A percentile compares a stretch with the other conserved stretches of the same genome.
Conservation (phyloP, 2,888 invertebrate species). For the Hirtodrosophila trivittata region DNA sequence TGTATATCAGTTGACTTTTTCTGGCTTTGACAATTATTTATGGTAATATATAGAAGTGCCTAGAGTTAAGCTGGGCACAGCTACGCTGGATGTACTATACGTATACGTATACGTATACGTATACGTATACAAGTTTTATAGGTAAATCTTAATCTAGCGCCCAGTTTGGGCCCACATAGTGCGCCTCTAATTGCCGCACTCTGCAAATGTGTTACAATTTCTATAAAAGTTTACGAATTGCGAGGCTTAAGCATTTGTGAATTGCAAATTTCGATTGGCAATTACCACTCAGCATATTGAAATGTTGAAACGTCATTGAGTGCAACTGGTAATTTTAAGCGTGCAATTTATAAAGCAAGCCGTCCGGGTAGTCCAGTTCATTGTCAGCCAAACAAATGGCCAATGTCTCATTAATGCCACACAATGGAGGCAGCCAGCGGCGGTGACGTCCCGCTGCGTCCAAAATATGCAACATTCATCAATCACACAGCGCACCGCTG, state of each 20-base stretch:
- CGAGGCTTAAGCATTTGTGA: conserved; percentile 21
- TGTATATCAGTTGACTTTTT: conserved; percentile 72
- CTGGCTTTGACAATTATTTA: conserved; percentile 77
- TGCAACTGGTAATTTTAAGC: conserved; percentile 43
- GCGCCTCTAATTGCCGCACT: conserved; percentile 64
- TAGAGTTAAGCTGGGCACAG: conserved; percentile 42
- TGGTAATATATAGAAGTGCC: conserved; percentile 77
- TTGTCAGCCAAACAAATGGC: conserved; percentile 71
- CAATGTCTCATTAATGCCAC: conserved; percentile 76
- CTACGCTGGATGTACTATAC: conserved; percentile 21
- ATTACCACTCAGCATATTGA: conserved; percentile 54
- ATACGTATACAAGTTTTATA: neutral
- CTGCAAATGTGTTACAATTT: conserved; percentile 55
- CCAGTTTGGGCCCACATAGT: conserved; percentile 51
- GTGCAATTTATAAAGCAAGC: conserved; percentile 28
- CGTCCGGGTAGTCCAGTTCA: conserved; percentile 35
- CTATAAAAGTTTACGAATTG: conserved; percentile 49
- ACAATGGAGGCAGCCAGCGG: conserved; percentile 68
- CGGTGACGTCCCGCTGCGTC: conserved; percentile 71
- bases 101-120: conserved; percentile 18
- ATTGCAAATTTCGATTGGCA: conserved; percentile 46
- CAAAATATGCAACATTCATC: conserved; percentile 81
- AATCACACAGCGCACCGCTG: conserved; percentile 69
- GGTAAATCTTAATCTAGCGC: conserved; percentile 41
- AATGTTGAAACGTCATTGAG: conserved; percentile 57